Percentiles rank a stretch among this genome's conserved stretches.
These are phyloP conservation scores for Petrocephalus schoutedeni DNA, from an alignment of 2,797 vertebrate genomes.

Conservation along the genomic window DNA sequence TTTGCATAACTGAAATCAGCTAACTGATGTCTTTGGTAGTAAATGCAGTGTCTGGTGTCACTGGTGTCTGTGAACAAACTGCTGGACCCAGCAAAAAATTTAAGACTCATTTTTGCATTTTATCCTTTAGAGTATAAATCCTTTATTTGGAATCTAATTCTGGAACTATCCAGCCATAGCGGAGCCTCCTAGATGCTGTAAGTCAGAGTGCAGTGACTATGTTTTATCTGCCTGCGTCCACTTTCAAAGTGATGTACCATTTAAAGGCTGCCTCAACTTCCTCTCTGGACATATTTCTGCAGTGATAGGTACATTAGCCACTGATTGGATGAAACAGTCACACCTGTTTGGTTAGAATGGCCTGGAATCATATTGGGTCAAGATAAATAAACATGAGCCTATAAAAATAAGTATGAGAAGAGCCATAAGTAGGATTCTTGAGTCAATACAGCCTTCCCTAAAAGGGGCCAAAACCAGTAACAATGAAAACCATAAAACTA, in stretches of 20 bases:
- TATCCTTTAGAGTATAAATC: neutral
- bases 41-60: neutral
- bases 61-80: neutral
- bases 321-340: neutral
- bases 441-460: neutral
- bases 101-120: neutral
- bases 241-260: neutral
- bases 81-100: neutral
- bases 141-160: neutral
- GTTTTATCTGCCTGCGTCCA: neutral
- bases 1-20: neutral
- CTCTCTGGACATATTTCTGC: neutral
- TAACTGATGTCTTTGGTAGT: neutral
- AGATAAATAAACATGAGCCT: neutral
- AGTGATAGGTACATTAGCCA: neutral
- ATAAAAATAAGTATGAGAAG: neutral
- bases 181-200: neutral
- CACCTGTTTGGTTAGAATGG: neutral
- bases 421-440: neutral
- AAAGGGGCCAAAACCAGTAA: neutral
- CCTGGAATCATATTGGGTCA: neutral
- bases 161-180: neutral
- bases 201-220: neutral
- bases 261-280: neutral
- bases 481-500: neutral